Evolutionary conservation across 2,113 vertebrate species (phyloP).

Genomic region (Girardinichthys multiradiatus): DNA sequence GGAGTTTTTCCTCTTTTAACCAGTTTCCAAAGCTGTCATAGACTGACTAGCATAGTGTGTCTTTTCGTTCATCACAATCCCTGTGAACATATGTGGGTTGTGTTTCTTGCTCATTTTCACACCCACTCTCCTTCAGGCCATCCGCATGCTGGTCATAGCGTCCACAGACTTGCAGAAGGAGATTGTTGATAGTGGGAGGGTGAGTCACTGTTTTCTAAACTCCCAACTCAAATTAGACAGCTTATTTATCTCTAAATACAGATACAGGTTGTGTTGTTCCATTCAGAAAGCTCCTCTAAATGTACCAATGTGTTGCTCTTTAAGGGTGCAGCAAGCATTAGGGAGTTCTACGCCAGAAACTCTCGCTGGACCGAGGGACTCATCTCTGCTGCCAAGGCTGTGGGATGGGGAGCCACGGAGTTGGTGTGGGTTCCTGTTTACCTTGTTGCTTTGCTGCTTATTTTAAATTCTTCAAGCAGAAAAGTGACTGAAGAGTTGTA

Average conservation of each 20-base stretch:
- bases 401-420: conserved; percentile 97
- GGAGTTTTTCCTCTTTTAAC: neutral
- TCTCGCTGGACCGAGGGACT: conserved; percentile 98
- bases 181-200: conserved; percentile 93
- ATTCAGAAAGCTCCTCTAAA: conserved; percentile 26
- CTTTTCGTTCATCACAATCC: neutral
- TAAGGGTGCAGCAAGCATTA: conserved; percentile 91
- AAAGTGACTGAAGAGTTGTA: neutral
- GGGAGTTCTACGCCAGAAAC: conserved; percentile 97
- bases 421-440: conserved; percentile 88
- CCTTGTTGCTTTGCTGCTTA: neutral
- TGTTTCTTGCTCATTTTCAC: conserved; percentile 4
- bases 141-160: conserved; percentile 87
- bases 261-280: conserved; percentile 2
- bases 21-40: neutral
- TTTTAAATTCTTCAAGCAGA: neutral
- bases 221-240: conserved; percentile 14
- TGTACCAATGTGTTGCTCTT: conserved; percentile 35
- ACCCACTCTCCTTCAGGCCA: conserved; percentile 81
- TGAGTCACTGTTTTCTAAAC: conserved; percentile 68
- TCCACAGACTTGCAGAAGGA: conserved; percentile 96
- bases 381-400: conserved; percentile 97
- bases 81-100: neutral
- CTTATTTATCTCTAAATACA: conserved; percentile 16
- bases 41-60: neutral